Base-by-base conservation (phyloP, 1,140 invertebrate genomes). In the Drosophila repletoides region DNA sequence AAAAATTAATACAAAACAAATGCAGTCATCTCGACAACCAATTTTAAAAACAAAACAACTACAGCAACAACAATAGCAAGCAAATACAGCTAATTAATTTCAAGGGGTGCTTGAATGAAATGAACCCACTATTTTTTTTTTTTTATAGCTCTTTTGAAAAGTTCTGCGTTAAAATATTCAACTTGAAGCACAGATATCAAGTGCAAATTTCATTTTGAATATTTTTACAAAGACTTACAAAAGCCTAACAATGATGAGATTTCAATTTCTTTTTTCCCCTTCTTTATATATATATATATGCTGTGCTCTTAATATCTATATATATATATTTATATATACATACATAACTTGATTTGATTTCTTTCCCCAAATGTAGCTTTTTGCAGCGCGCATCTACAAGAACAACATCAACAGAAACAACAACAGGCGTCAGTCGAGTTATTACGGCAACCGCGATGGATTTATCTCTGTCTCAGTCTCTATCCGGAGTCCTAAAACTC, bases 301-400 rank as follows among this genome's bases (percentile, higher is more conserved):
- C 67, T 83, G 76, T 60, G 64, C 33, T 71, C 63, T 64, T 68
- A 72, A 68, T 79, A 59, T 51, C 21, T 34, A 56, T 41, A 76
- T 67, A 53, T 80, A 74, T 75, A 64, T 61, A 73, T 55, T 53
- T 71, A 60, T 72, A 79, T 51, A 59, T 60, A 67, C 67, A 84
- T 67, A 58, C 72, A 79, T 84, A 84, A 84, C 71, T 69, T 84
- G 79, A 84, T 84, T 79, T 84, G 71, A 86, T 84, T 84, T 84
- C 70, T 84, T 84, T 84, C 80, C n/a, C 79, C 75, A 84, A 84
- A 84, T 84, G 80, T 84, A 84, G 79, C 79, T 68, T 79, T 68
- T 84, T 86, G 79, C 80, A 86, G 80, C 28, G 58, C 59, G 45
- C 69, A 58, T 66, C 75, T 52, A 61, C 80, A 70, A 60, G 65